Base-by-base conservation (phyloP, 2,113 vertebrate species). In the Sebastes fasciatus region DNA sequence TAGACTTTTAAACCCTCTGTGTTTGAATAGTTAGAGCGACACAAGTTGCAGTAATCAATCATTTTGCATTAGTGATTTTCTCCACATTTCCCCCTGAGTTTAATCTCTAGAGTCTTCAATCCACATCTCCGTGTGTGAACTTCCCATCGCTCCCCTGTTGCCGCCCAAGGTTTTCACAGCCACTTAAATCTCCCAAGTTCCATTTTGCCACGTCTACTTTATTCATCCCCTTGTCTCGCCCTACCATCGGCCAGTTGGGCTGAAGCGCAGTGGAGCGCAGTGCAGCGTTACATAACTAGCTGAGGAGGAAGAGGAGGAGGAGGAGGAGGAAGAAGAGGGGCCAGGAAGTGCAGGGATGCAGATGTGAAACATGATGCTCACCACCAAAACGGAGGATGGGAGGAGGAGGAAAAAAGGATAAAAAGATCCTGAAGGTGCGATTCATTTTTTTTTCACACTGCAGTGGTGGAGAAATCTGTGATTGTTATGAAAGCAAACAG, bases 231-330 rank as follows among this genome's bases (percentile, higher is more conserved):
- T 79, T 86, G 79, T 90, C 90, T 84, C 71, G 45, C 75, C 79
- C 82, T n/a, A 75, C 71, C 74, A 78, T 89, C 83, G 40, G 87
- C 86, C 75, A 84, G 84, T 80, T 63, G 45, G 78, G 80, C 81
- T 87, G 74, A 88, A 84, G 78, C 86, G 81, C 91, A 88, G 86
- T 90, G 85, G 77, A 89, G 86, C 61, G 88, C 86, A 88, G 86
- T 88, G 88, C 89, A 87, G 84, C 19, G 75, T 95, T 94, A 93
- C 89, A 92, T 95, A 94, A 94, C 62, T 6, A 86, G 75, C 61
- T 84, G 81, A 85, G 71, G 76, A 80, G 76, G 77, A 82, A 55
- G 77, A 79, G 81, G 71, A 87, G 61, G 74, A 83, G 58, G 68
- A 74, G 66, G 73, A 82, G 74, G 85, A 87, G 17, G 77, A 81